Evolutionary conservation across 2,113 vertebrate genomes (phyloP).

Genomic region (Microcebus jonahi): DNA sequence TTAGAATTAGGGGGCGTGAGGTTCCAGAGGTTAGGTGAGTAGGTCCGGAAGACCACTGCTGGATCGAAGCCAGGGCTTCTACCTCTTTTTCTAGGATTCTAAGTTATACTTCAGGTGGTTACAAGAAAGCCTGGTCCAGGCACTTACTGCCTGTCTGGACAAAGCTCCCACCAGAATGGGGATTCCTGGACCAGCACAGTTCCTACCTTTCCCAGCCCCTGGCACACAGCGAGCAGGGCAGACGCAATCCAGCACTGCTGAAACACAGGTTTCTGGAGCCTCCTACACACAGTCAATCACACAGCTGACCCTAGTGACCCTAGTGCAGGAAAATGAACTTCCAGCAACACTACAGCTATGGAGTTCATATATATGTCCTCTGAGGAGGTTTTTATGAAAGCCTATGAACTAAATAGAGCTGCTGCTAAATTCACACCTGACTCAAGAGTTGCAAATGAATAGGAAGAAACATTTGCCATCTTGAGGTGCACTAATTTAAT

Average conservation of each 20-base stretch:
- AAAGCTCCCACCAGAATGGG: neutral
- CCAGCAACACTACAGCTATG: neutral
- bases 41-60: neutral
- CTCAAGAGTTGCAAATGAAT: constrained; percentile 10
- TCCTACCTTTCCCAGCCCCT: neutral
- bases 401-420: neutral
- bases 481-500: neutral
- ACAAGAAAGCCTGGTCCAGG: neutral
- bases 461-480: constrained; percentile 8
- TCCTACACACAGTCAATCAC: neutral
- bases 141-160: neutral
- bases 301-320: neutral
- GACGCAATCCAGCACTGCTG: neutral
- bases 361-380: neutral
- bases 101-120: neutral
- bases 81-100: neutral
- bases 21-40: neutral
- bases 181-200: neutral
- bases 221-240: neutral
- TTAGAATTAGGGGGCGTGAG: neutral
- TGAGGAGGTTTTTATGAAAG: neutral
- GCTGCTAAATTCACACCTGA: neutral
- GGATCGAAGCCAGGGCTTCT: neutral
- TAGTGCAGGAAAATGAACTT: neutral
- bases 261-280: neutral